These are phyloP conservation scores for Drosophila fuyamai DNA, from an alignment of 1,140 invertebrate species.

Conservation along the genomic window DNA sequence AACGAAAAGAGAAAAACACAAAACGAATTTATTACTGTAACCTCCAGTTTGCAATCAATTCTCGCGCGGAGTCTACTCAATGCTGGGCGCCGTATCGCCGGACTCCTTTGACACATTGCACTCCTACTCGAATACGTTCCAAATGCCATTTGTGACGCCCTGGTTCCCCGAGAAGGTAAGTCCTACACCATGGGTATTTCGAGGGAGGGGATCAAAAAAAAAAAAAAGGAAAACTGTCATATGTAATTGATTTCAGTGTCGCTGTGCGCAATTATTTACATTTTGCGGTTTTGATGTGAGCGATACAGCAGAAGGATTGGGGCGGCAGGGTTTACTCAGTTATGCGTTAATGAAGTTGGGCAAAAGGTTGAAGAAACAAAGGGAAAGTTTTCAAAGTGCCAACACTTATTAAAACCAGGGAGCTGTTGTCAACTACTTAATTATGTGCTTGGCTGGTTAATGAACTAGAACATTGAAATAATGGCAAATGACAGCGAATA, in stretches of 20 bases:
- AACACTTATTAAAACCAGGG: neutral
- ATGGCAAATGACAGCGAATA: neutral
- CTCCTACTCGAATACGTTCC: constrained; percentile 97
- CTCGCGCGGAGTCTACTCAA: constrained; percentile 94
- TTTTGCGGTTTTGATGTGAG: constrained; percentile 28
- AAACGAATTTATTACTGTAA: constrained; percentile 72
- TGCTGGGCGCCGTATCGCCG: constrained; percentile 95
- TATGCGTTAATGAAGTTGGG: constrained; percentile 70
- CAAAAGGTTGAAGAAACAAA: constrained; percentile 38
- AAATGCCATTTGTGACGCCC: constrained; percentile 98
- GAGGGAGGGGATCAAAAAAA: neutral
- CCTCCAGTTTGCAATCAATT: constrained; percentile 95
- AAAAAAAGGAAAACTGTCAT: constrained; percentile 51
- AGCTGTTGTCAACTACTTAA: constrained; percentile 35
- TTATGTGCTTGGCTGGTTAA: constrained; percentile 26
- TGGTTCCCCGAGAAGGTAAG: constrained; percentile 96
- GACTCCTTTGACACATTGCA: constrained; percentile 97
- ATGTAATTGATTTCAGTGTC: constrained; percentile 70
- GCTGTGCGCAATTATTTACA: constrained; percentile 42
- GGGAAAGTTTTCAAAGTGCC: constrained; percentile 46
- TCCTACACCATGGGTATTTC: constrained; percentile 13
- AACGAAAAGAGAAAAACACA: constrained; percentile 24
- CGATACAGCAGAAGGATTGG: neutral
- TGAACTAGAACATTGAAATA: constrained; percentile 6
- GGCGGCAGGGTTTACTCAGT: constrained; percentile 28